phyloP scores from a whole-genome alignment of 2,888 invertebrate species.

The Campopleginae sp. region DNA sequence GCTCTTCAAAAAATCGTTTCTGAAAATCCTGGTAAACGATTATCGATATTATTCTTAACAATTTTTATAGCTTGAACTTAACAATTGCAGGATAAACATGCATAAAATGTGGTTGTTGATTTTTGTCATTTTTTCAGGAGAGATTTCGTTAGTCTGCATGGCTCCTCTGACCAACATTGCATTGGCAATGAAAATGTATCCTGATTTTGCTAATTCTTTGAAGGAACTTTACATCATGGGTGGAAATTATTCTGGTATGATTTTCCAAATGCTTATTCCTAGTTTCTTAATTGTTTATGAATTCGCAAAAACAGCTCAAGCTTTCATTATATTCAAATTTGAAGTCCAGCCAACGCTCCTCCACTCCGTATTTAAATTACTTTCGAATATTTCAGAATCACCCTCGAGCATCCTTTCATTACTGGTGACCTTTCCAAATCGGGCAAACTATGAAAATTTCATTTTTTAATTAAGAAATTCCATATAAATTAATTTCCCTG shows the following conservation, averaged over 20 bases:
- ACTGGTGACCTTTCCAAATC: too few relatives aligned
- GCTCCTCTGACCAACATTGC: slow-evolving; percentile 94
- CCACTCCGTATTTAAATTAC: too few relatives aligned
- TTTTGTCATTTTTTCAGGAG: slow-evolving; percentile 82
- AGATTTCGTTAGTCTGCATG: slow-evolving; percentile 88
- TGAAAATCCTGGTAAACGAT: slow-evolving; percentile 84
- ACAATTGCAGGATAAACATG: too few relatives aligned
- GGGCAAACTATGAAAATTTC: too few relatives aligned
- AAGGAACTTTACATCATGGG: slow-evolving; percentile 92
- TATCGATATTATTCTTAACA: neutral
- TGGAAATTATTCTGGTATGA: slow-evolving; percentile 90
- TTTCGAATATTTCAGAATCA: too few relatives aligned
- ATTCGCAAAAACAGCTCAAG: slow-evolving; percentile 1
- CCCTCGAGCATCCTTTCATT: too few relatives aligned
- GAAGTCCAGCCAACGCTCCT: too few relatives aligned
- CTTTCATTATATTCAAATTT: slow-evolving; percentile 6
- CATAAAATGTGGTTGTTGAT: neutral
- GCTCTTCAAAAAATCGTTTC: slow-evolving; percentile 87
- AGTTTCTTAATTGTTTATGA: neutral
- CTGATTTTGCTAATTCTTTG: slow-evolving; percentile 87
- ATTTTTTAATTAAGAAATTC: too few relatives aligned
- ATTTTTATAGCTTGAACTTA: too few relatives aligned
- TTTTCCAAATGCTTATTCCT: slow-evolving; percentile 70
- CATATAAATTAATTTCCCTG: too few relatives aligned
- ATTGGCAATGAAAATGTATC: slow-evolving; percentile 89